Evolutionary conservation across 2,113 vertebrate species (phyloP), one percentile per base, ranked within the genome.

Genomic region (Chascanopsetta lugubris): DNA sequence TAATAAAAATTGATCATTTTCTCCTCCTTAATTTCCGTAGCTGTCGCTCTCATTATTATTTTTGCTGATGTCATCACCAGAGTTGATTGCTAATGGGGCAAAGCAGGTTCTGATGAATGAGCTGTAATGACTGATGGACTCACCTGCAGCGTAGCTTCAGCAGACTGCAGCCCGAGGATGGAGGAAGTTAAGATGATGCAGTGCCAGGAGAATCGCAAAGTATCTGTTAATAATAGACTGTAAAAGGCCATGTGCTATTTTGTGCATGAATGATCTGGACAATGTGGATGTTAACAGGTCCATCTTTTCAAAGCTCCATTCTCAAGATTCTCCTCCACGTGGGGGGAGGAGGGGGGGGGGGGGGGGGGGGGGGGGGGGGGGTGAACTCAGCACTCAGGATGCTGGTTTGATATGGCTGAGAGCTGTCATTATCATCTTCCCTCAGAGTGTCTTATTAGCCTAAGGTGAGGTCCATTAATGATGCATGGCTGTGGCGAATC

Each of bases 381-480:
- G 15, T 38, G 43, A 51, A 3, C 18, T 30, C 21, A 11, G 11
- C 25, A 27, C 55, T 60, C 20, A 32, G 60, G 78, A 70, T 63
- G 43, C 75, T 4, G 18, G 45, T 46, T 75, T 36, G 57, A 58
- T 60, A 47, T 58, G 58, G 54, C 71, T 46, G 49, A 21, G 74
- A 76, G 73, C 73, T 59, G 61, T 70, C 56, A 69, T 79, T 74
- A 72, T 72, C 22, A 63, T 76, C 65, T 79, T 68, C 47, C 47
- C 46, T 55, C 38, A 45, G 67, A 79, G 59, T 54, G 69, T 22
- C 55, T 69, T 75, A 77, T 82, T 79, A 80, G 68, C 62, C 50
- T 21, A 40, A 75, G 62, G 83, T 84, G 74, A 76, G 69, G 53
- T 50, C 68, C 72, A 77, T 86, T 81, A 80, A 72, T 25, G 72